These are phyloP conservation scores for Phenganax marumi DNA, from an alignment of 92 coral and sea anemone species.

Conservation along the genomic window DNA sequence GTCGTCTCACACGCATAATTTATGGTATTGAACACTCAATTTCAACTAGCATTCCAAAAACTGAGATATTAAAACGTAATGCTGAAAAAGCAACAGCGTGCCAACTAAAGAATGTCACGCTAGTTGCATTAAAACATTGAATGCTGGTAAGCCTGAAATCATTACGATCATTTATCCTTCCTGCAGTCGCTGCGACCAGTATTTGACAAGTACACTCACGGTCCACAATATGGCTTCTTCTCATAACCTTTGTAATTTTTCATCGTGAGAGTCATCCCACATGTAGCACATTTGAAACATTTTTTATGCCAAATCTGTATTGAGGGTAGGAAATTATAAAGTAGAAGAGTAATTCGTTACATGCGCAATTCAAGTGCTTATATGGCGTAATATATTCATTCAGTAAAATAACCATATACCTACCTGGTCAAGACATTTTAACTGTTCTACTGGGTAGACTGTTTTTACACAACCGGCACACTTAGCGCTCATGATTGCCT, in stretches of 20 bases:
- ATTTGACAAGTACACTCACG: conserved; percentile 65
- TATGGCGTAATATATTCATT: conserved; percentile 15
- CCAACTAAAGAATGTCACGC: no score
- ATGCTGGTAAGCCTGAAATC: no score
- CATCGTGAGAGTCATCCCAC: conserved; percentile 88
- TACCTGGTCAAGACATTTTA: conserved; percentile 97
- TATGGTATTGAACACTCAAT: background rate
- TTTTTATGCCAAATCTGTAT: conserved; percentile 85
- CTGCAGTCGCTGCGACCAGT: background rate
- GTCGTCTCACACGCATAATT: background rate
- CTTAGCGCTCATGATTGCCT: conserved; percentile 70
- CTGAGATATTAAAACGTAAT: background rate
- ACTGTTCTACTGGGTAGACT: conserved; percentile 93
- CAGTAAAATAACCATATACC: background rate
- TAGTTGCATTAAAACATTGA: no score
- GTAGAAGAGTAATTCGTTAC: background rate
- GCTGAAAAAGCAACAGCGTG: background rate
- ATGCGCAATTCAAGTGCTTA: background rate
- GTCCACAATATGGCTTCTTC: conserved; percentile 73
- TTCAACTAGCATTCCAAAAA: background rate
- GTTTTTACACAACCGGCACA: conserved; percentile 84
- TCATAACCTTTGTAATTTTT: conserved; percentile 92
- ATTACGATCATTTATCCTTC: background rate
- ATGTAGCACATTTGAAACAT: conserved; percentile 77
- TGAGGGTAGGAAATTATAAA: background rate